Evolutionary conservation across 2,888 invertebrate species (phyloP).

Genomic region (Cynaeus angustus): DNA sequence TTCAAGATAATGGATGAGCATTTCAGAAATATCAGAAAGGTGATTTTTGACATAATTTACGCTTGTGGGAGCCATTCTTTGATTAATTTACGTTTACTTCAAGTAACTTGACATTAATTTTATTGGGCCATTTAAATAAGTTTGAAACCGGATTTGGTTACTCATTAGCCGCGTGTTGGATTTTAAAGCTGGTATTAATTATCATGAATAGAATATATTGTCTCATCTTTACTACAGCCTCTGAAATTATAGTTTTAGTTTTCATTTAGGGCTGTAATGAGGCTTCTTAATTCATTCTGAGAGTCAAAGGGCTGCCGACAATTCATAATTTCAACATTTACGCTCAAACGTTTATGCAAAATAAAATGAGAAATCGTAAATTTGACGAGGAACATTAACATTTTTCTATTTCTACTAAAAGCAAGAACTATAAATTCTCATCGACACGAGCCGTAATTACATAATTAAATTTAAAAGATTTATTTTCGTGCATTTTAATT

Average conservation of each 20-base stretch:
- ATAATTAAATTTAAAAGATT: constrained; percentile 9
- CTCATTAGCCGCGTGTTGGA: constrained; percentile 62
- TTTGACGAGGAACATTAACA: neutral
- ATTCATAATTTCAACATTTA: neutral
- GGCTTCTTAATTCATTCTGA: constrained; percentile 55
- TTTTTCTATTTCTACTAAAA: neutral
- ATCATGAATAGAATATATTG: constrained; percentile 58
- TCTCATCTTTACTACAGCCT: constrained; percentile 36
- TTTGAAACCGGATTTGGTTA: constrained; percentile 62
- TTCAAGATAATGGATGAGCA: constrained; percentile 11
- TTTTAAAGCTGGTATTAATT: constrained; percentile 61
- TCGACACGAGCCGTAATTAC: constrained; percentile 7
- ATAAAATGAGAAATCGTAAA: neutral
- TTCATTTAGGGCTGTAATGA: constrained; percentile 49
- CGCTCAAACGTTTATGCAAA: neutral
- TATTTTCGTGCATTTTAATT: constrained; percentile 8
- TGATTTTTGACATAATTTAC: constrained; percentile 50
- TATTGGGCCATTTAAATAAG: constrained; percentile 62
- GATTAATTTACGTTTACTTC: constrained; percentile 61
- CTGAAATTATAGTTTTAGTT: constrained; percentile 55
- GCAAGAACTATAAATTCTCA: constrained; percentile 9
- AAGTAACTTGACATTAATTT: constrained; percentile 61
- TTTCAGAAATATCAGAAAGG: constrained; percentile 14
- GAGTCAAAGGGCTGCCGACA: constrained; percentile 54
- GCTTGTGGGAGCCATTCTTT: constrained; percentile 52